Evolutionary conservation across 2,113 vertebrate genomes (phyloP), one percentile per base, ranked within the genome.

Genomic region (Emydocephalus ijimae): DNA sequence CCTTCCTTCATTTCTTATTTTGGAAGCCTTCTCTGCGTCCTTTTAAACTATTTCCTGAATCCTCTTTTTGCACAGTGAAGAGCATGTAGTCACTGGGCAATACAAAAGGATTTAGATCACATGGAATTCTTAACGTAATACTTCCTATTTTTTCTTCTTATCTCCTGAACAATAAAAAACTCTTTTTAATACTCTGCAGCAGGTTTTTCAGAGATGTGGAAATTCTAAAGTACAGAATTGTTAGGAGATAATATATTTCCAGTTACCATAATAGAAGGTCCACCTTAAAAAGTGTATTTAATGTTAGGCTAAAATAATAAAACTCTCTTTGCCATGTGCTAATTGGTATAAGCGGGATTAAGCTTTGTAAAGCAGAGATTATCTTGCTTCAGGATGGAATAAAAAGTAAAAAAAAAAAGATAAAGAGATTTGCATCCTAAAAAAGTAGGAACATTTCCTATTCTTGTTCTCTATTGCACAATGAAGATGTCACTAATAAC

Each of bases 261-360:
- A 94, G 94, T 81, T 52, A 89, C 91, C 95, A 92, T 94, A 92
- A 95, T 26, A 92, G n/a, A 89, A 92, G 94, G 93, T 94, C 55
- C 24, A 1, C 1, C 92, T 69, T 96, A 95, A 96, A 81, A 81
- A 43, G 34, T 81, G 74, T 34, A 81, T 81, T 81, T 43, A 43
- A 43, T 39, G 6, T 34, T 55, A 12, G 85, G 93, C 56, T 95
- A 95, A 95, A 96, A 88, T 86, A 93, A 93, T 93, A 93, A 95
- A 96, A 52, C 24, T 54, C 90, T 74, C 91, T 94, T 96, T 96
- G 50, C 92, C 92, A 93, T 64, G 2, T 90, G 59, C 94, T 97
- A 96, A 97, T 96, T 96, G 85, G 56, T 95, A 95, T 95, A 95
- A 96, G 95, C 95, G 94, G 93, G 91, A 93, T 95, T 97, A 95